phyloP scores from a whole-genome alignment of 2,888 invertebrate genomes.

The Acanthosepion lycidas region DNA sequence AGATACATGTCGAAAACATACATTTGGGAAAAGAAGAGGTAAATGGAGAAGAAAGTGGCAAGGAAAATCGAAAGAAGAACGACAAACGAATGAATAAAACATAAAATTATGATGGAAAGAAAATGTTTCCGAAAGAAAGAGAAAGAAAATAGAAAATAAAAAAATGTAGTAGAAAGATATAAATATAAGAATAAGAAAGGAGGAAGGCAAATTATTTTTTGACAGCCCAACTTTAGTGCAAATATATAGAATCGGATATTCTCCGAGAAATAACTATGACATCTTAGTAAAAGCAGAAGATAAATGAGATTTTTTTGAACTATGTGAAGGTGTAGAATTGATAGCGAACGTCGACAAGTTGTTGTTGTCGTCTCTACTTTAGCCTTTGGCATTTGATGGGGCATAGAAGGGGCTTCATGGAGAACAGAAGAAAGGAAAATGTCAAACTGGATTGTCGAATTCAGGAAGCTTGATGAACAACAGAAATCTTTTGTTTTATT shows the following conservation, averaged over 20 bases:
- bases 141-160: not conserved
- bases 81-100: no score
- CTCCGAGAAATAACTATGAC: not conserved
- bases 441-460: not conserved
- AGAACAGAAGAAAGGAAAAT: not conserved
- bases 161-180: not conserved
- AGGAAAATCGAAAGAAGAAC: no score
- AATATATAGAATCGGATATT: not conserved
- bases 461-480: not conserved
- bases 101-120: no score
- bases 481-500: not conserved
- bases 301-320: not conserved
- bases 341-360: not conserved
- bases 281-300: conserved; percentile 14
- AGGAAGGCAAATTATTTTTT: not conserved
- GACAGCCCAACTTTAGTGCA: not conserved
- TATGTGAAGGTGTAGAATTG: not conserved
- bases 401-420: not conserved
- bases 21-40: no score
- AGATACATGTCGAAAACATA: no score
- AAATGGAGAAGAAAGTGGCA: no score
- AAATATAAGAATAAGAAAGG: no score
- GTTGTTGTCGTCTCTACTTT: not conserved
- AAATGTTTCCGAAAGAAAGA: not conserved
- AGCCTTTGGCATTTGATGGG: not conserved